phyloP scores from a whole-genome alignment of 2,797 vertebrate species.

The Gymnodraco acuticeps region DNA sequence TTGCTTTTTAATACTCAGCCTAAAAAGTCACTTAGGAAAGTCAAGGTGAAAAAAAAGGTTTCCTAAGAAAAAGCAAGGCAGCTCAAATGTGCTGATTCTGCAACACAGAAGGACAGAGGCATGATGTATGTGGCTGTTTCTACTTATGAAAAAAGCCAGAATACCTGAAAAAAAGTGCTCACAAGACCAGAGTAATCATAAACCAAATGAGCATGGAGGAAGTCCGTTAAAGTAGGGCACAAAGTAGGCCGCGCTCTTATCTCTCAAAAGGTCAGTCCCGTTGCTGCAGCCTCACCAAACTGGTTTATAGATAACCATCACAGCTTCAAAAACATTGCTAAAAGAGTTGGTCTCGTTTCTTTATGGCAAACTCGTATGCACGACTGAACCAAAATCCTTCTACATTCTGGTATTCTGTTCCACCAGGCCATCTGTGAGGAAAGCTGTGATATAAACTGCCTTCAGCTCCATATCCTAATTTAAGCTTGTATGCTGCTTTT shows the following conservation, averaged over 20 bases:
- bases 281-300: conserved; percentile 66
- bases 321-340: conserved; percentile 45
- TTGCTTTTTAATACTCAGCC: conserved; percentile 7
- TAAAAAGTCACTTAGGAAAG: conserved; percentile 3
- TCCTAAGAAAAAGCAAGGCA: background rate
- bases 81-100: background rate
- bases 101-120: background rate
- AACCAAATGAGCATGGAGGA: conserved; percentile 48
- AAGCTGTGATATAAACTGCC: conserved; percentile 33
- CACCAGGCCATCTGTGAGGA: conserved; percentile 55
- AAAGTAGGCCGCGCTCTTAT: conserved; percentile 76
- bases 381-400: conserved; percentile 21
- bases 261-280: conserved; percentile 71
- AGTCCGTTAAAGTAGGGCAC: conserved; percentile 71
- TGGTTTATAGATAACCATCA: conserved; percentile 75
- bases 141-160: conserved; percentile 15
- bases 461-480: conserved; percentile 45
- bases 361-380: conserved; percentile 39
- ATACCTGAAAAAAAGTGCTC: conserved; percentile 40
- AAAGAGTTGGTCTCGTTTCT: conserved; percentile 39
- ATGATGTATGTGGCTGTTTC: background rate
- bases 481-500: conserved; percentile 45
- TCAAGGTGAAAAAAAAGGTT: conserved; percentile 20
- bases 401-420: conserved; percentile 59
- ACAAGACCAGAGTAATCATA: conserved; percentile 58